These are phyloP conservation scores for Macrobrachium nipponense DNA, from an alignment of 1,140 invertebrate genomes.

Conservation along the genomic window DNA sequence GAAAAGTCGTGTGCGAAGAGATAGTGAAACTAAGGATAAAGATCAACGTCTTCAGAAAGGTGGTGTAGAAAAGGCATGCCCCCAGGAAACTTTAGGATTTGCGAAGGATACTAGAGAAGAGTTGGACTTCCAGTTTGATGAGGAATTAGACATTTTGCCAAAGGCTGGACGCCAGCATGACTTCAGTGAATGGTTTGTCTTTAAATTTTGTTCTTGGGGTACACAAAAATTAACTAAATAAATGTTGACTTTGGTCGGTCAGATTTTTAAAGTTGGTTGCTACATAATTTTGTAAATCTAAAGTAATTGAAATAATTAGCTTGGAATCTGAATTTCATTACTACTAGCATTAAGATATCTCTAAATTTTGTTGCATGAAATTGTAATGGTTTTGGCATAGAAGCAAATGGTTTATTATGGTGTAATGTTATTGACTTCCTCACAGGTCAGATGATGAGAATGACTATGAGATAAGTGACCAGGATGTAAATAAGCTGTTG, in stretches of 20 bases:
- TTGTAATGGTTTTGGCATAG: constrained; percentile 11
- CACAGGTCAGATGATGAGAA: constrained; percentile 77
- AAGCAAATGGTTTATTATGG: constrained; percentile 44
- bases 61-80: neutral
- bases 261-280: too few relatives aligned
- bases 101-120: constrained; percentile 80
- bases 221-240: too few relatives aligned
- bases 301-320: constrained; percentile 25
- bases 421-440: constrained; percentile 26
- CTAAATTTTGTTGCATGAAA: neutral
- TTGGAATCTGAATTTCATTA: too few relatives aligned
- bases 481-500: constrained; percentile 92
- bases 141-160: constrained; percentile 80
- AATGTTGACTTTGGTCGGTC: too few relatives aligned
- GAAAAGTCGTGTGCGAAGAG: constrained; percentile 36
- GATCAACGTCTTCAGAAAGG: constrained; percentile 21
- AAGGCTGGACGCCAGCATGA: constrained; percentile 81
- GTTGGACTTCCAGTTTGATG: constrained; percentile 96
- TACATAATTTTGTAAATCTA: too few relatives aligned
- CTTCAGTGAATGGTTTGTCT: constrained; percentile 71
- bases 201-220: too few relatives aligned
- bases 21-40: constrained; percentile 35
- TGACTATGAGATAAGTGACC: constrained; percentile 85
- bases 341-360: neutral
- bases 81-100: constrained; percentile 20